A percentile compares a stretch with the other conserved stretches of the same genome.
These are phyloP conservation scores for Cranoglanis bouderius DNA, from an alignment of 2,113 vertebrate species.

Conservation along the genomic window DNA sequence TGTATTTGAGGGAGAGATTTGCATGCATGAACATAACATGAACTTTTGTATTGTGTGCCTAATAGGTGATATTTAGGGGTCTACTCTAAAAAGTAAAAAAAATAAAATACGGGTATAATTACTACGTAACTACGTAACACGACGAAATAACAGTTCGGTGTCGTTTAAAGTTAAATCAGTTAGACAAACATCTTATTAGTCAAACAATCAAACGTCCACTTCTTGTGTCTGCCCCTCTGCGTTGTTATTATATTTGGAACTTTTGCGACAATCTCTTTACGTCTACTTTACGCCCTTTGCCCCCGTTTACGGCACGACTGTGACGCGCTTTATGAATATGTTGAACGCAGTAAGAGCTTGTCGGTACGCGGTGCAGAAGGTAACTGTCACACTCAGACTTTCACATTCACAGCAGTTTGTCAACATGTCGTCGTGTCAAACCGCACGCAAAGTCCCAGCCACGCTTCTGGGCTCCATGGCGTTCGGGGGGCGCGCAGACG, in stretches of 20 bases:
- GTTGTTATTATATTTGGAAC: neutral
- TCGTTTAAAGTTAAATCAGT: neutral
- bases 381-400: neutral
- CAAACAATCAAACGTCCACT: neutral
- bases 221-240: neutral
- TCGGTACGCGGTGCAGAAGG: constrained; percentile 21
- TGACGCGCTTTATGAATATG: constrained; percentile 58
- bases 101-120: neutral
- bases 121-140: neutral
- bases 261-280: constrained; percentile 64
- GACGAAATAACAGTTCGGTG: neutral
- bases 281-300: constrained; percentile 44
- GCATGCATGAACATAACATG: neutral
- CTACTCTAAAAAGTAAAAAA: neutral
- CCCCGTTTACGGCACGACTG: constrained; percentile 25
- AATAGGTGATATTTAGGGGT: too few relatives aligned
- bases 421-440: constrained; percentile 66
- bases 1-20: too few relatives aligned
- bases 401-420: neutral
- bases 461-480: constrained; percentile 87
- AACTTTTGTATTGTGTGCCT: neutral
- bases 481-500: constrained; percentile 81
- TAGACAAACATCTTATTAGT: neutral
- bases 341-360: neutral
- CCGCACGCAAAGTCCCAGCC: constrained; percentile 58